These are phyloP conservation scores for Macropis europaea DNA, from an alignment of 2,888 invertebrate genomes.

Conservation along the genomic window DNA sequence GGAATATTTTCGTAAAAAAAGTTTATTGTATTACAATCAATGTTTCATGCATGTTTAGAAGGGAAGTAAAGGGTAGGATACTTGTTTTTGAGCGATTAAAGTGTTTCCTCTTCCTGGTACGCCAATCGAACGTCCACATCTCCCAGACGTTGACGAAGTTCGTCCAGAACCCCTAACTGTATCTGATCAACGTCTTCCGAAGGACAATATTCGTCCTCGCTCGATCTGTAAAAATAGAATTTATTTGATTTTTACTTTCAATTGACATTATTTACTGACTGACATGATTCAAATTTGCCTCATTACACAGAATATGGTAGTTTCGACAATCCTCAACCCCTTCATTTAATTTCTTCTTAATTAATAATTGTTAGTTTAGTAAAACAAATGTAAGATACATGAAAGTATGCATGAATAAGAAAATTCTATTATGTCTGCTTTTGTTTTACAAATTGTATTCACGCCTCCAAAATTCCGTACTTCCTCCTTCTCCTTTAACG, in stretches of 20 bases:
- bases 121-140: slow-evolving; percentile 66
- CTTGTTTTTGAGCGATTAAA: slow-evolving; percentile 16
- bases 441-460: too few species aligned
- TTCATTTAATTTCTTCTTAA: too few species aligned
- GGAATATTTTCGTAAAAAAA: neutral
- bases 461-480: too few species aligned
- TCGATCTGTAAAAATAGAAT: slow-evolving; percentile 82
- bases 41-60: neutral
- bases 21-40: slow-evolving; percentile 19
- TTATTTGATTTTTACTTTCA: neutral
- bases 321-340: too few species aligned
- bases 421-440: too few species aligned
- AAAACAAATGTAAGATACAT: too few species aligned
- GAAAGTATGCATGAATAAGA: too few species aligned
- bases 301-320: too few species aligned
- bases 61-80: neutral
- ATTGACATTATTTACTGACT: neutral
- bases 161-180: slow-evolving; percentile 85
- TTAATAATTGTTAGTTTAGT: too few species aligned
- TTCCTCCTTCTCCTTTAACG: too few species aligned
- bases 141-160: slow-evolving; percentile 79
- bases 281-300: too few species aligned
- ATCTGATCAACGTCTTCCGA: slow-evolving; percentile 90
- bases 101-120: slow-evolving; percentile 65
- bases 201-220: slow-evolving; percentile 94